Evolutionary conservation across 2,113 vertebrate species (phyloP), one percentile per base, ranked within the genome.

Genomic region (Dasyprocta punctata): DNA sequence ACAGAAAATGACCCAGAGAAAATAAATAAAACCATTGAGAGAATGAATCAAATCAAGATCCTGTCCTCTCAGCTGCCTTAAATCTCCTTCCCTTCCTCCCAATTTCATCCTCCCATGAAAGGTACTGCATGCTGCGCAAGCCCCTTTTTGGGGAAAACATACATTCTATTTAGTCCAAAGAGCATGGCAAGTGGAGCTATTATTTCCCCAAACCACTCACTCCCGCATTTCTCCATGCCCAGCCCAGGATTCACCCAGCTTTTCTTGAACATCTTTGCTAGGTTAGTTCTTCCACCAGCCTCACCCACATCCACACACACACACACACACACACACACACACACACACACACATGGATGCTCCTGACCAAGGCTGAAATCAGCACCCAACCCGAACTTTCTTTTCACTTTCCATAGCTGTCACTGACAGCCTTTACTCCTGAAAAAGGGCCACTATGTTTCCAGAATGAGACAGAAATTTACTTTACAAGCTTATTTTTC

Each of bases 311-410:
- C 19, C 0, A 2, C 1, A 1, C 3, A 26, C 7, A 61, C 13
- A 56, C n/a, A n/a, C n/a, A n/a, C n/a, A n/a, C n/a, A n/a, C n/a
- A n/a, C n/a, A n/a, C 63, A 54, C 69, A 9, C 14, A 28, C 20
- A 30, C 20, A 14, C 0, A 2, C 1, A 1, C 3, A 26, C 7
- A 61, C 13, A 56, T 1, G 36, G 8, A 71, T 30, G n/a, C 7
- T 4, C 2, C 73, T 30, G 26, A 47, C 44, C 26, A 38, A 22
- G 16, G 12, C 1, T 3, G 30, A 81, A 49, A 26, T 47, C 8
- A 41, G 4, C 78, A 61, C 13, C 2, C n/a, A 90, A 7, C 75
- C 2, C 17, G 28, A 14, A 47, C 5, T 80, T 36, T 65, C 38
- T 2, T 36, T 92, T 17, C 14, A 28, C 4, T 65, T 38, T 33